Evolutionary conservation across 2,888 invertebrate genomes (phyloP).

Genomic region (Dysmachus trigonus): DNA sequence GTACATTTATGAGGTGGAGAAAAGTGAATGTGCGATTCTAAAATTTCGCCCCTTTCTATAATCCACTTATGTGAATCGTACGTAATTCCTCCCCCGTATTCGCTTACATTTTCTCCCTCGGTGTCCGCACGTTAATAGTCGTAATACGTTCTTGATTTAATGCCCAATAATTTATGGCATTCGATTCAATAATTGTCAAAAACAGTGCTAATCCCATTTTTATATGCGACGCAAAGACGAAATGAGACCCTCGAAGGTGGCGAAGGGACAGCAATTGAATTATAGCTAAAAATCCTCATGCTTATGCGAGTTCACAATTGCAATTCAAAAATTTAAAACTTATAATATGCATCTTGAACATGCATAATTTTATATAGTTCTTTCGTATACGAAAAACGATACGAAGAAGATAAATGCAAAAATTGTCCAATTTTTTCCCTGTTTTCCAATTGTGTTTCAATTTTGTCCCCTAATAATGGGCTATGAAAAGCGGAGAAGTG

Average conservation of each 20-base stretch:
- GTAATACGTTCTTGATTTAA: background rate
- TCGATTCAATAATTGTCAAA: constrained; percentile 20
- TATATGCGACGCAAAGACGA: background rate
- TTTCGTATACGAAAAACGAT: background rate
- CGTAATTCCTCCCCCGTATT: background rate
- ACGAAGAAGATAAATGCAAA: background rate
- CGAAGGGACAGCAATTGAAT: background rate
- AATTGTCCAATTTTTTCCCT: background rate
- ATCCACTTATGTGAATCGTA: background rate
- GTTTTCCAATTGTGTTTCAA: constrained; percentile 2
- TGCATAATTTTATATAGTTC: background rate
- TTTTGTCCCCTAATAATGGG: constrained; percentile 10
- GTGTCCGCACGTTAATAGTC: background rate
- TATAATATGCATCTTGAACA: background rate
- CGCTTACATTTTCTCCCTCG: background rate
- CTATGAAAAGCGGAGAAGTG: background rate
- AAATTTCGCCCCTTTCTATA: background rate
- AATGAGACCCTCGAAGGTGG: background rate
- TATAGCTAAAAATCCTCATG: background rate
- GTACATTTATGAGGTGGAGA: background rate
- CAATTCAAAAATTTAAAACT: background rate
- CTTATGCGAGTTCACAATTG: background rate
- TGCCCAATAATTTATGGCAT: background rate
- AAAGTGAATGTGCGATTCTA: background rate
- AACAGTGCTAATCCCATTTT: constrained; percentile 1